Evolutionary conservation across 2,888 invertebrate species (phyloP).

Genomic region (Venusia cambrica): DNA sequence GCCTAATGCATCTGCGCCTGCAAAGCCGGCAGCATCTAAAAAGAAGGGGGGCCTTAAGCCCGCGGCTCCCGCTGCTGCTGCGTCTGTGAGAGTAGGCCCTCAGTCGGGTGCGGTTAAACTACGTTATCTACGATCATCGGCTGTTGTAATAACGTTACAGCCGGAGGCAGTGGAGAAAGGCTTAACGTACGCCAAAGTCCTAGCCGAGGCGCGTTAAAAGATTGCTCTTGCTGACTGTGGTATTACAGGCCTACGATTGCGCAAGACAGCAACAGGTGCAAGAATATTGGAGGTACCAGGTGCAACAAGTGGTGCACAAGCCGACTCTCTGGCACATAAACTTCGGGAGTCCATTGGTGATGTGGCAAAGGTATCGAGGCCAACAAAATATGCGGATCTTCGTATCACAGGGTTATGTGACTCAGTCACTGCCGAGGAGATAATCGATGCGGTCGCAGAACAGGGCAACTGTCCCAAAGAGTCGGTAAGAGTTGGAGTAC

Average conservation of each 20-base stretch:
- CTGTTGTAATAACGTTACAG: not conserved
- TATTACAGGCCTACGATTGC: not conserved
- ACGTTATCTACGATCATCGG: not conserved
- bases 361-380: slow-evolving; percentile 11
- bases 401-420: slow-evolving; percentile 25
- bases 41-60: too few species aligned
- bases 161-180: slow-evolving; percentile 1
- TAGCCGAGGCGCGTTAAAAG: not conserved
- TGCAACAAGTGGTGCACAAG: too few species aligned
- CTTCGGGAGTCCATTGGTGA: too few species aligned
- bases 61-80: too few species aligned
- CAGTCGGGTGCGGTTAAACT: too few species aligned
- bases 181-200: not conserved
- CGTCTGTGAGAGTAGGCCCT: too few species aligned
- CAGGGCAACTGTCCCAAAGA: slow-evolving; percentile 6
- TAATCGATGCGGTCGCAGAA: slow-evolving; percentile 12
- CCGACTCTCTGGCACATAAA: too few species aligned
- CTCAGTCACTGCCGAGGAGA: slow-evolving; percentile 13
- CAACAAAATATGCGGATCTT: slow-evolving; percentile 17
- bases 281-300: not conserved
- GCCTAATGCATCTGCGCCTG: too few species aligned
- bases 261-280: too few species aligned
- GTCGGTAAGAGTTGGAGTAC: slow-evolving; percentile 5
- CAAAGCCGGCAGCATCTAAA: too few species aligned
- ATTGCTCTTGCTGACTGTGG: not conserved